A percentile compares a stretch with the other conserved stretches of the same genome.
Conservation (phyloP, 2,888 invertebrate genomes). For the Endomychus coccineus region DNA sequence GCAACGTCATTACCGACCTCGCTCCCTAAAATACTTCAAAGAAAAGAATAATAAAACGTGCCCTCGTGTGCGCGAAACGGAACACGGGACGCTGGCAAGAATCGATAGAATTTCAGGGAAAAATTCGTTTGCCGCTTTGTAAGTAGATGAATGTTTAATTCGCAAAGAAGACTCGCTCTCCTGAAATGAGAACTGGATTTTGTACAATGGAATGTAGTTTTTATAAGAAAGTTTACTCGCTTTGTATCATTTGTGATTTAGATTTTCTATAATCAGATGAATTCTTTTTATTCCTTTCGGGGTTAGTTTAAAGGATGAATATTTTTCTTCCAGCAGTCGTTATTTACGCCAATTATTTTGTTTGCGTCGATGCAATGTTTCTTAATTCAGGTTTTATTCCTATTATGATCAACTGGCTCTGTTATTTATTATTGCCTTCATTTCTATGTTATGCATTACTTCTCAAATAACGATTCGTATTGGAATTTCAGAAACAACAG, state of each 20-base stretch:
- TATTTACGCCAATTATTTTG: too few relatives aligned
- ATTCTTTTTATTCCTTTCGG: too few relatives aligned
- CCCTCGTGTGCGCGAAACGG: conserved; percentile 23
- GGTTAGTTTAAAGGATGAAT: too few relatives aligned
- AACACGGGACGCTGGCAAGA: conserved; percentile 10
- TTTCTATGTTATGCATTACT: too few relatives aligned
- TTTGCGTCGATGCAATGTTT: too few relatives aligned
- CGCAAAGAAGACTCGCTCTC: conserved; percentile 34
- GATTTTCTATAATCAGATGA: conserved; percentile 5
- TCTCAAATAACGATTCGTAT: too few relatives aligned
- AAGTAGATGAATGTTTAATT: conserved; percentile 31
- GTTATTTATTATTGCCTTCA: too few relatives aligned
- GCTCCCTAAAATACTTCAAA: conserved; percentile 41
- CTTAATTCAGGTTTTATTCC: too few relatives aligned
- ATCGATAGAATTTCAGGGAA: too few relatives aligned
- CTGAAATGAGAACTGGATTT: conserved; percentile 39
- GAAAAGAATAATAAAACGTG: conserved; percentile 28
- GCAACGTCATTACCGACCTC: conserved; percentile 39
- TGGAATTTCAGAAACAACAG: too few relatives aligned
- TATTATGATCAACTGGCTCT: too few relatives aligned
- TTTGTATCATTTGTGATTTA: conserved; percentile 17
- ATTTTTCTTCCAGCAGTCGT: too few relatives aligned
- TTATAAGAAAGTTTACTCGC: conserved; percentile 33
- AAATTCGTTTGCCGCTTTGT: conserved; percentile 29
- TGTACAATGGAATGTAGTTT: conserved; percentile 37